A percentile compares a stretch with the other conserved stretches of the same genome.
Evolutionary conservation across 2,888 invertebrate species (phyloP).

Genomic region (Harpalus rufipes): DNA sequence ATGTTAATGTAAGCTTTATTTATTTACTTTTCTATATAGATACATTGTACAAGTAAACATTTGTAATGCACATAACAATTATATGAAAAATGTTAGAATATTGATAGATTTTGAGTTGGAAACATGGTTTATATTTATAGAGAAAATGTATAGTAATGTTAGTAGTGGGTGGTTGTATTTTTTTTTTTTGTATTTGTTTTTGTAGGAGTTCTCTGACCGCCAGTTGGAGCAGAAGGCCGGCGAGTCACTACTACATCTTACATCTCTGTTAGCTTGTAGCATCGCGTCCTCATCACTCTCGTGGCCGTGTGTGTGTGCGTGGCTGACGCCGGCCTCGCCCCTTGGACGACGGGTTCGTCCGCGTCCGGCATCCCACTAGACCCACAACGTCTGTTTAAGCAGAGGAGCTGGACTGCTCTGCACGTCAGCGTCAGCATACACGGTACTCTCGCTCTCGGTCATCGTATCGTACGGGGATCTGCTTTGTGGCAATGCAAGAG

Average conservation of each 20-base stretch:
- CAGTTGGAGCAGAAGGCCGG: slow-evolving; percentile 73
- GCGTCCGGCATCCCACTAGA: slow-evolving; percentile 70
- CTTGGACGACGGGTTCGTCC: slow-evolving; percentile 76
- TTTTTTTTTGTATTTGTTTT: slow-evolving; percentile 67
- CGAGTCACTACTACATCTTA: slow-evolving; percentile 75
- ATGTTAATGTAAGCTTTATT: no score
- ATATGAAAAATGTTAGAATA: no score
- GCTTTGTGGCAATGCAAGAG: slow-evolving; percentile 71
- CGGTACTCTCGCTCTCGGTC: slow-evolving; percentile 46
- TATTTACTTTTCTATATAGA: no score
- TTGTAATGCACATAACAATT: no score
- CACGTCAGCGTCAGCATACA: slow-evolving; percentile 18
- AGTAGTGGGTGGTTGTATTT: neutral
- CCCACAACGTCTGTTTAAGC: slow-evolving; percentile 28
- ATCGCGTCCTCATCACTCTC: slow-evolving; percentile 68
- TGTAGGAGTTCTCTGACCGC: slow-evolving; percentile 71
- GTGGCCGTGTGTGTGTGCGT: slow-evolving; percentile 69
- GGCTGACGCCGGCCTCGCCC: slow-evolving; percentile 70
- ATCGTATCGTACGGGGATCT: slow-evolving; percentile 14
- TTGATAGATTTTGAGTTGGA: no score
- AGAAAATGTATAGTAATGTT: neutral
- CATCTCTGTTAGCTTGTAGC: slow-evolving; percentile 73
- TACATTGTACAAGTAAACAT: no score
- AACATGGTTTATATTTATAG: no score
- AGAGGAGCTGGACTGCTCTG: slow-evolving; percentile 78